These are phyloP conservation scores for Machimus rusticus DNA, from an alignment of 2,888 invertebrate genomes.

Conservation along the genomic window DNA sequence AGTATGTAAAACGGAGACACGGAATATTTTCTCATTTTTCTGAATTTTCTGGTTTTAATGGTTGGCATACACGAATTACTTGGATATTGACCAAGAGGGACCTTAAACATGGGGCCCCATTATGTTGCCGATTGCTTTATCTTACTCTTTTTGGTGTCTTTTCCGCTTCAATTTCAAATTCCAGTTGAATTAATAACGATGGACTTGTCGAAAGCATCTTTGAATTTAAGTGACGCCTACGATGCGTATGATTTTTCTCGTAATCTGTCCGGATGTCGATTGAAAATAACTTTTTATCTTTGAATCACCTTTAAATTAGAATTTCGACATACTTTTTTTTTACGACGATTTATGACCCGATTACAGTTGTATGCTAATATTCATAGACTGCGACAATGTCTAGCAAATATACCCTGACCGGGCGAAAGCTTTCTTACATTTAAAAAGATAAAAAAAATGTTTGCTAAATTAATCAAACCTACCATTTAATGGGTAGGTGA, in stretches of 20 bases:
- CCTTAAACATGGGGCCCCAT: background rate
- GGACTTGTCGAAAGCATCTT: conserved; percentile 22
- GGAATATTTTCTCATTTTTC: conserved; percentile 30
- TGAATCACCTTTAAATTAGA: conserved; percentile 13
- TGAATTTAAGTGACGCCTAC: conserved; percentile 23
- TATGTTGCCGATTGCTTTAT: conserved; percentile 5
- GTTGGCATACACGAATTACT: conserved; percentile 18
- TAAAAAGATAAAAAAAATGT: background rate
- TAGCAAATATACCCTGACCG: background rate
- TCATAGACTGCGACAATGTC: background rate
- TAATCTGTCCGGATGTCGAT: background rate
- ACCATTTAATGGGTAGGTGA: background rate
- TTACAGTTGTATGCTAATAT: conserved; percentile 33
- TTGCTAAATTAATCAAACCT: conserved; percentile 31
- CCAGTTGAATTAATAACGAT: background rate
- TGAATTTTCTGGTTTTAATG: conserved; percentile 8
- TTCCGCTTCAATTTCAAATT: background rate
- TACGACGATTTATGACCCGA: conserved; percentile 22
- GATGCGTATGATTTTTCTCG: background rate
- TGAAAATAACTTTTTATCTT: conserved; percentile 10
- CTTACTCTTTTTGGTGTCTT: background rate
- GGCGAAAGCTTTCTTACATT: conserved; percentile 8
- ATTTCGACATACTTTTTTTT: conserved; percentile 24
- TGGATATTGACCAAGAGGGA: conserved; percentile 1
- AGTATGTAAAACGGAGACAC: conserved; percentile 31